phyloP scores from a whole-genome alignment of 2,888 invertebrate species.

The Patella depressa region DNA sequence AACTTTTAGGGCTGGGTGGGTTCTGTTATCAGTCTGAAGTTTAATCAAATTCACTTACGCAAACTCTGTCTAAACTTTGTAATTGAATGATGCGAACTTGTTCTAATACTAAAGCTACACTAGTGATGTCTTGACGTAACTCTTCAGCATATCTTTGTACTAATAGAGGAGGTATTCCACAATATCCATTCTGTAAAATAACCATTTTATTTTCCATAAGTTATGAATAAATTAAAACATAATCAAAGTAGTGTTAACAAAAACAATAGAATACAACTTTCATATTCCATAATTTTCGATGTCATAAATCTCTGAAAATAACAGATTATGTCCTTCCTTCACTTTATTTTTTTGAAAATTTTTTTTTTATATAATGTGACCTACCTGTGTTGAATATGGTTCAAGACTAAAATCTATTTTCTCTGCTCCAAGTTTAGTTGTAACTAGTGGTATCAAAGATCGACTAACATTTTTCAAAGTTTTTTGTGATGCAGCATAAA shows the following conservation, averaged over 20 bases:
- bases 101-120: conserved; percentile 67
- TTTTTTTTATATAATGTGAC: conserved; percentile 15
- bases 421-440: conserved; percentile 66
- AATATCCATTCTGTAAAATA: conserved; percentile 65
- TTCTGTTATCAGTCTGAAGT: too few species aligned
- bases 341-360: background rate
- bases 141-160: conserved; percentile 71
- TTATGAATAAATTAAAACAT: too few species aligned
- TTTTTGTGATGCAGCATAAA: conserved; percentile 35
- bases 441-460: conserved; percentile 61
- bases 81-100: conserved; percentile 65
- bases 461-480: conserved; percentile 50
- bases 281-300: background rate
- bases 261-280: background rate
- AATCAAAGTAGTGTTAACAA: too few species aligned
- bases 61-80: conserved; percentile 56
- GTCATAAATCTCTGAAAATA: background rate
- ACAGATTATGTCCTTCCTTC: background rate
- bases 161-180: conserved; percentile 69
- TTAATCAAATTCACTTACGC: conserved; percentile 53
- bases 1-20: too few species aligned
- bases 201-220: too few species aligned
- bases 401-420: conserved; percentile 66
- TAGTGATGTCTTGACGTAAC: conserved; percentile 62
- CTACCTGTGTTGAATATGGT: conserved; percentile 67